Base-by-base conservation (phyloP, 2,113 vertebrate species). In the Hiodon tergisus region DNA sequence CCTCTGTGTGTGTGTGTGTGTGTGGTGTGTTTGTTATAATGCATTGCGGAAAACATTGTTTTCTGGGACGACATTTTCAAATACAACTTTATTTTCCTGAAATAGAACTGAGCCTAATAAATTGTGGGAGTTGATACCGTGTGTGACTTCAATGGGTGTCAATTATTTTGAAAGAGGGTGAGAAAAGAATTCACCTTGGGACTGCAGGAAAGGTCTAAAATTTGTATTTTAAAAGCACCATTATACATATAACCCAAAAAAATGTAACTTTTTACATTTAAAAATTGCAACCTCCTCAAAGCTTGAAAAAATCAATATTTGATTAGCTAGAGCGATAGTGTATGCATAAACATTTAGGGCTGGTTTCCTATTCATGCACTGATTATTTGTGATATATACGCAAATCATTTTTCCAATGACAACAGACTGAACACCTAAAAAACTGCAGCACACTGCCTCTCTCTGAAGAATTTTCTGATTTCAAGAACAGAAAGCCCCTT, bases 401-500 rank as follows among this genome's bases (percentile, higher is more conserved):
- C 14, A 60, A 31, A 73, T 57, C 63, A 31, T 73, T 63, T 65
- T 66, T 61, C 60, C 50, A 65, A 51, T 67, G 51, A 57, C 69
- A 17, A 55, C 61, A 59, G 60, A 71, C 51, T 51, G 53, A 72
- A 53, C 76, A 67, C 31, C 62, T 54, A 59, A 53, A 54, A 69
- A 67, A 55, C 8, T 61, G 59, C 57, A 69, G 61, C 59, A 53
- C 57, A 16, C 76, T 53, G 4, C 50, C 50, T 16, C 51, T 14
- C 9, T 48, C 58, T 70, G 73, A 78, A 76, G 13, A 31, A 54
- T 67, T 17, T 59, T 70, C 9, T 14, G 69, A 80, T 55, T 65
- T 76, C 66, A 67, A 76, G 61, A 76, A 70, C 61, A 76, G 69
- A 73, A 67, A 50, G 59, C 63, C 14, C 13, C 67, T 78, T 59